Base-by-base conservation (phyloP, 2,888 invertebrate genomes). In the Scotopteryx bipunctaria region DNA sequence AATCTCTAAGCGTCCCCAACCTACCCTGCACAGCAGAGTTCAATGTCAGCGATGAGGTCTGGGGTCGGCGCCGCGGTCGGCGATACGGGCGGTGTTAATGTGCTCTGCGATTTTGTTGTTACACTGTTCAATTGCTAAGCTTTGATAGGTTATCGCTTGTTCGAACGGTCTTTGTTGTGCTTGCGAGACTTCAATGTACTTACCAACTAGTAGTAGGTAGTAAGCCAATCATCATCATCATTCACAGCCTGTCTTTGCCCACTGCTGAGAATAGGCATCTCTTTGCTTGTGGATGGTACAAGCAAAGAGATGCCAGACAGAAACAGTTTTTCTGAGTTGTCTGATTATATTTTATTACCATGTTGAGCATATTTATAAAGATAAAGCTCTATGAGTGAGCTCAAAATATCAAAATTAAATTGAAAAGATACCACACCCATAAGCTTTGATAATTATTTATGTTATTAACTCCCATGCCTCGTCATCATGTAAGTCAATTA, bases 41-140 rank as follows among this genome's bases (percentile, higher is more conserved):
- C 88, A 88, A 86, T 87, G 88, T 87, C 88, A 87, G 77, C 74
- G 75, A 69, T 78, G 71, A 76, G 81, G 76, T 74, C 42, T 36
- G 27, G 29, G 48, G 42, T 42, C 42, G 32, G 32, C 78, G 71
- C 57, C 77, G 79, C 71, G 78, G 75, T 70, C 59, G 84, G 83
- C 72, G 64, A 61, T 61, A 53, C 56, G 57, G 53, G 62, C 49
- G 43, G 45, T 51, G 55, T 46, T 55, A 52, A 54, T 59, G 57
- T 54, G 49, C 56, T 47, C 53, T 42, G 62, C 67, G 55, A 66
- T 69, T 71, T 72, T 69, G 72, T 70, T 66, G 55, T 55, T 63
- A 50, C 48, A 61, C 47, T 65, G 59, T 64, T 64, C 64, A 59
- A 29, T 16, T 27, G 21, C 25, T 25, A 0, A 25, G 16, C 16